Conservation (phyloP, 1,140 invertebrate genomes). For the Leptinotarsa defecta region DNA sequence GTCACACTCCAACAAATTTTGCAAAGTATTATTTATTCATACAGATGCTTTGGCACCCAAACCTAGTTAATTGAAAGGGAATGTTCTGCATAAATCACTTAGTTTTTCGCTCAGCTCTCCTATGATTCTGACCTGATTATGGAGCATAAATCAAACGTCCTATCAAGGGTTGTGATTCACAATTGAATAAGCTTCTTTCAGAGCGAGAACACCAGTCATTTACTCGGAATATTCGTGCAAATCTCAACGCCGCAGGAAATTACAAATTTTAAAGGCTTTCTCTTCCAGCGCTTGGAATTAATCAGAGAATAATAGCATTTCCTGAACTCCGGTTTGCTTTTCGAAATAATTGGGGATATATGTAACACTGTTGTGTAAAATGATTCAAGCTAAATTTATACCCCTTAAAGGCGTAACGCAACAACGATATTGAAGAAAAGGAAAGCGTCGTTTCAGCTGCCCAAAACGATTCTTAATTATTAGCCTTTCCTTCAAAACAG, state of each 20-base stretch:
- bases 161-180: background rate
- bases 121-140: background rate
- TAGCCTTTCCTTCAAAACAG: too few species aligned
- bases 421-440: too few species aligned
- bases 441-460: too few species aligned
- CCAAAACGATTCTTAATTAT: too few species aligned
- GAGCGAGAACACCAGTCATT: background rate
- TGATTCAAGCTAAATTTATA: too few species aligned
- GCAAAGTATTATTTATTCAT: too few species aligned
- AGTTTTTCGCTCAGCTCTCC: background rate
- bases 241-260: constrained; percentile 7
- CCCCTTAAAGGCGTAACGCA: too few species aligned
- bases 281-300: background rate
- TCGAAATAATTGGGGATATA: too few species aligned
- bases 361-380: too few species aligned
- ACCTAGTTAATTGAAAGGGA: too few species aligned
- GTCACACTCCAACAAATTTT: too few species aligned
- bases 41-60: too few species aligned
- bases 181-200: background rate
- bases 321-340: background rate
- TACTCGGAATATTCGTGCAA: constrained; percentile 2
- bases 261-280: background rate
- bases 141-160: background rate
- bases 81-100: background rate
- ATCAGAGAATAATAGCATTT: background rate